Evolutionary conservation across 92 coral and sea anemone genomes (phyloP), one percentile per base, ranked within the genome.

Genomic region (Actinostola sp.): DNA sequence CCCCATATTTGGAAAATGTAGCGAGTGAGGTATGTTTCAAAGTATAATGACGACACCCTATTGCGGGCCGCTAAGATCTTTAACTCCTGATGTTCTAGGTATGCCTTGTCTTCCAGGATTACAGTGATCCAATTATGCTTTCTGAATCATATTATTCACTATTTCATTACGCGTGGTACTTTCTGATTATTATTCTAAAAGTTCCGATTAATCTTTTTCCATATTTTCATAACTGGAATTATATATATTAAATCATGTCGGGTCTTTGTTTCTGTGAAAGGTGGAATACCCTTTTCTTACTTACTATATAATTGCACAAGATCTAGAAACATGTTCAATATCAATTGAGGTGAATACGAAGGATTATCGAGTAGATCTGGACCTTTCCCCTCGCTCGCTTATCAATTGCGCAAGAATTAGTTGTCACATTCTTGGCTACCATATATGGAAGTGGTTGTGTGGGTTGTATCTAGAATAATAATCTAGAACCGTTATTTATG

Each of bases 71-170:
- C 27, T 52, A 24, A 2, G 30, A 23, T 21, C 30, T 36, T 36
- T 11, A 23, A 19, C 59, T 6, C 59, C 59, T 23, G 23, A 52
- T 52, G 54, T 7, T 52, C 30, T 14, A 3, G 59, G 59, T 14
- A 52, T 52, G 54, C 4, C 54, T 48, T 4, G 20, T 21, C 54
- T 4, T 36, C 11, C 42, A 36, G 42, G 42, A 36, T 36, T 46
- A 46, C 53, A 16, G 53, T 46, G 27, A 52, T 52, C 59, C 59
- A 52, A 52, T 52, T 52, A 52, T 52, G 3, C 21, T 23, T 23
- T 23, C 11, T 52, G 5, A 23, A 17, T 39, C 8, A 14, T 7
- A 39, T 4, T 46, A 19, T 52, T 52, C 30, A n/a, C 21, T 19
- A 8, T 14, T 1, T 52, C 30, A 21, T 52, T 4, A 23, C 30